phyloP scores from a whole-genome alignment of 2,113 vertebrate genomes.

The Cynocephalus volans region DNA sequence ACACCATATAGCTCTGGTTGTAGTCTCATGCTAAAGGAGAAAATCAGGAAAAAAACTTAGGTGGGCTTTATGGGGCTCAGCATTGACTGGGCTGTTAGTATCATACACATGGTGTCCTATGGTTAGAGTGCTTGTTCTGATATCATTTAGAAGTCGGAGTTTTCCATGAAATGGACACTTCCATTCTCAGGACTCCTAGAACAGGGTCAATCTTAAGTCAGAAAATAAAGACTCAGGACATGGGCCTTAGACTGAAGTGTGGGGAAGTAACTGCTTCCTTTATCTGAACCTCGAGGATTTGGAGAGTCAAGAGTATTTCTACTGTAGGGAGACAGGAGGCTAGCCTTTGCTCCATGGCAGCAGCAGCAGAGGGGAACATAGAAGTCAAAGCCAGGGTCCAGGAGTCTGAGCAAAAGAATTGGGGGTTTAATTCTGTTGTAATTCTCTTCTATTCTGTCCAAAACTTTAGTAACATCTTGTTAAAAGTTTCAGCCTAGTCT shows the following conservation, averaged over 20 bases:
- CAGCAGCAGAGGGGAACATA: background rate
- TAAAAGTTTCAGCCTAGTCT: background rate
- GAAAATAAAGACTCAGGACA: conserved; percentile 41
- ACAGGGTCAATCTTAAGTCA: conserved; percentile 40
- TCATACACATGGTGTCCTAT: background rate
- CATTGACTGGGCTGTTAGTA: background rate
- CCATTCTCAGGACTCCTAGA: conserved; percentile 22
- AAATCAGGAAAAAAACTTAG: background rate
- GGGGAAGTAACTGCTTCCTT: background rate
- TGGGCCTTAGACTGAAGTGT: background rate
- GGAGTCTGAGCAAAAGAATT: conserved; percentile 23
- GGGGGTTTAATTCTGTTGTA: conserved; percentile 47
- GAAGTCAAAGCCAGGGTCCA: background rate
- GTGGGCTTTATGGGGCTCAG: background rate
- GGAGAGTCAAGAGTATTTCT: background rate
- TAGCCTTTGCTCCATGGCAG: conserved; percentile 11
- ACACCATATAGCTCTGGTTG: background rate
- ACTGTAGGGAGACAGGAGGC: background rate
- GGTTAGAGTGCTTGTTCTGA: background rate
- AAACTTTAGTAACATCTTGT: background rate
- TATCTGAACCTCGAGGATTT: background rate
- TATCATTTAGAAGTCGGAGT: background rate
- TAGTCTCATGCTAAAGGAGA: background rate
- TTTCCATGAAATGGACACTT: conserved; percentile 4
- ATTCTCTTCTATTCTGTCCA: conserved; percentile 45